Conservation (phyloP, 2,888 invertebrate genomes). For the Cephus nigrinus region DNA sequence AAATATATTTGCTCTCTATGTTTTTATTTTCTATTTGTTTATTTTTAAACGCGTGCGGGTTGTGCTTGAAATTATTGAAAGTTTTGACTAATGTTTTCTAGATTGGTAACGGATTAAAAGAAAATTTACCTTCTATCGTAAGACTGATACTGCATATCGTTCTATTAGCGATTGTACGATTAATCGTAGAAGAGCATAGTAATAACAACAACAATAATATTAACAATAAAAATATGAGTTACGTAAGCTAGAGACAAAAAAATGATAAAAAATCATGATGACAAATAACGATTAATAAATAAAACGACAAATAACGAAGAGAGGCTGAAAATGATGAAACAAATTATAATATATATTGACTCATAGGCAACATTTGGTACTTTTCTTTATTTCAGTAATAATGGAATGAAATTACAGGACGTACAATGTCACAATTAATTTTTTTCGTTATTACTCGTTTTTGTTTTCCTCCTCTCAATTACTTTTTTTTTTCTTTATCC, state of each 20-base stretch:
- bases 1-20: neutral
- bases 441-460: too few species aligned
- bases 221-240: slow-evolving; percentile 27
- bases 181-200: neutral
- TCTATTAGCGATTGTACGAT: slow-evolving; percentile 26
- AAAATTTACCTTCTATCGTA: slow-evolving; percentile 14
- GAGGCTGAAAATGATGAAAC: slow-evolving; percentile 12
- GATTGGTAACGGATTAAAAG: neutral
- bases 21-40: neutral
- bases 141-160: slow-evolving; percentile 51
- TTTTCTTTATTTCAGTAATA: slow-evolving; percentile 56
- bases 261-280: neutral
- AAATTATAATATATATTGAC: slow-evolving; percentile 14
- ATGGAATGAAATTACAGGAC: slow-evolving; percentile 58
- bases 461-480: too few species aligned
- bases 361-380: slow-evolving; percentile 22
- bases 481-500: slow-evolving; percentile 24
- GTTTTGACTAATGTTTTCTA: neutral
- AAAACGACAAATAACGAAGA: slow-evolving; percentile 22
- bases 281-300: slow-evolving; percentile 7
- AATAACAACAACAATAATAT: slow-evolving; percentile 1
- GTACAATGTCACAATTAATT: slow-evolving; percentile 40
- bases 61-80: neutral
- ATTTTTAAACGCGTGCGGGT: neutral
- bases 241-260: slow-evolving; percentile 16